These are phyloP conservation scores for Drosophila hawaiiensis DNA, from an alignment of 2,888 invertebrate genomes.

Conservation along the genomic window DNA sequence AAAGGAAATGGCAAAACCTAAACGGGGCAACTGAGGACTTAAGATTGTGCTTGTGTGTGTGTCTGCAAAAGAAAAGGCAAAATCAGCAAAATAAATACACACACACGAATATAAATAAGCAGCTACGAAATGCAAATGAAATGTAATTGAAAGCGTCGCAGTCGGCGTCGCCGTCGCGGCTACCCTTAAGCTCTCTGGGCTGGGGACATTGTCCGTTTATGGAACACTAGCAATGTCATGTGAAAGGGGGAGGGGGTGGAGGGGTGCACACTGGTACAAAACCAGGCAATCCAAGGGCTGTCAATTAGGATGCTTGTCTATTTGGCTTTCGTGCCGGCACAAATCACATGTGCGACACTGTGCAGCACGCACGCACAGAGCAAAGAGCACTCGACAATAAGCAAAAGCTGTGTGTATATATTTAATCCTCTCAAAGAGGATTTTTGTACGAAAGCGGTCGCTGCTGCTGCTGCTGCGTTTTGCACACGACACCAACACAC, in stretches of 20 bases:
- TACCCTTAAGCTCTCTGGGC: slow-evolving; percentile 73
- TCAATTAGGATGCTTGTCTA: slow-evolving; percentile 46
- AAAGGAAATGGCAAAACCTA: slow-evolving; percentile 49
- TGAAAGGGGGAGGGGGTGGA: slow-evolving; percentile 1
- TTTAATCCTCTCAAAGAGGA: slow-evolving; percentile 82
- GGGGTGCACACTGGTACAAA: slow-evolving; percentile 51
- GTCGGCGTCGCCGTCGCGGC: slow-evolving; percentile 38
- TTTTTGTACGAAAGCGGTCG: slow-evolving; percentile 68
- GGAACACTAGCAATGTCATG: slow-evolving; percentile 47
- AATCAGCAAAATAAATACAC: slow-evolving; percentile 62
- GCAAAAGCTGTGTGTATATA: slow-evolving; percentile 68
- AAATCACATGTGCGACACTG: slow-evolving; percentile 54
- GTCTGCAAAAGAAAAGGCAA: slow-evolving; percentile 66
- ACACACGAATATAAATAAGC: slow-evolving; percentile 66
- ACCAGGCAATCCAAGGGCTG: background rate
- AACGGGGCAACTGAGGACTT: slow-evolving; percentile 53
- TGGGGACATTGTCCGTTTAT: slow-evolving; percentile 80
- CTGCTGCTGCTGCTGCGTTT: slow-evolving; percentile 55
- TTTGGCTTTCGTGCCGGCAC: slow-evolving; percentile 15
- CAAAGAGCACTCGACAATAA: slow-evolving; percentile 66
- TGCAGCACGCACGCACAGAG: slow-evolving; percentile 52
- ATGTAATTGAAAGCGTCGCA: slow-evolving; percentile 77
- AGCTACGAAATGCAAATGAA: slow-evolving; percentile 75
- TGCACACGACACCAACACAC: slow-evolving; percentile 76
- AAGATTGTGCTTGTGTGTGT: slow-evolving; percentile 41